Percentiles rank a stretch among this genome's conserved stretches.
Evolutionary conservation across 2,797 vertebrate species (phyloP).

Genomic region (Hipposideros larvatus): DNA sequence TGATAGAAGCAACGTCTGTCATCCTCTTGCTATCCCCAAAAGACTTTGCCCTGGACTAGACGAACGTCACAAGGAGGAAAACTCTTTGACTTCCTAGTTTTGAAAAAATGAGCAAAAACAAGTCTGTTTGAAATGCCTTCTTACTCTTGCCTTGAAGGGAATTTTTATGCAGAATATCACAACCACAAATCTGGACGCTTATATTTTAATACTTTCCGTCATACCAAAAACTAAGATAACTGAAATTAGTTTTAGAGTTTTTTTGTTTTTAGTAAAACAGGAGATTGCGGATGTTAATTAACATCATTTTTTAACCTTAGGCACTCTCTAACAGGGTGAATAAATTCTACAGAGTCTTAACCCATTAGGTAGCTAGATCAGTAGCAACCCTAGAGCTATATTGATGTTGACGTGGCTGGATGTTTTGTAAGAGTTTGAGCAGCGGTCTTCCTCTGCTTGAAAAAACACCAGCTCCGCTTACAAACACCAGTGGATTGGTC

Average conservation of each 20-base stretch:
- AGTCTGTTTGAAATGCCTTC: not conserved
- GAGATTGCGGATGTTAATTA: not conserved
- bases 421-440: not conserved
- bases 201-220: not conserved
- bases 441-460: not conserved
- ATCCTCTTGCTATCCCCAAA: not conserved
- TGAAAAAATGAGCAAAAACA: not conserved
- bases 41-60: not conserved
- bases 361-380: not conserved
- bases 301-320: not conserved
- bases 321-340: not conserved
- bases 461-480: not conserved
- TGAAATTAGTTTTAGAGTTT: not conserved
- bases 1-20: rapidly evolving
- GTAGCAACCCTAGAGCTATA: not conserved
- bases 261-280: not conserved
- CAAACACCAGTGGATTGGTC: no score
- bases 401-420: not conserved
- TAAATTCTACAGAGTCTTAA: not conserved
- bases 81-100: not conserved
- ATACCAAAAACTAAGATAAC: not conserved
- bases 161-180: not conserved
- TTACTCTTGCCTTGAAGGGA: not conserved
- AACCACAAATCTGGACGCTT: not conserved
- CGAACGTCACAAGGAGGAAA: not conserved